Conservation (phyloP, 2,113 vertebrate genomes). For the Hymenochirus boettgeri region DNA sequence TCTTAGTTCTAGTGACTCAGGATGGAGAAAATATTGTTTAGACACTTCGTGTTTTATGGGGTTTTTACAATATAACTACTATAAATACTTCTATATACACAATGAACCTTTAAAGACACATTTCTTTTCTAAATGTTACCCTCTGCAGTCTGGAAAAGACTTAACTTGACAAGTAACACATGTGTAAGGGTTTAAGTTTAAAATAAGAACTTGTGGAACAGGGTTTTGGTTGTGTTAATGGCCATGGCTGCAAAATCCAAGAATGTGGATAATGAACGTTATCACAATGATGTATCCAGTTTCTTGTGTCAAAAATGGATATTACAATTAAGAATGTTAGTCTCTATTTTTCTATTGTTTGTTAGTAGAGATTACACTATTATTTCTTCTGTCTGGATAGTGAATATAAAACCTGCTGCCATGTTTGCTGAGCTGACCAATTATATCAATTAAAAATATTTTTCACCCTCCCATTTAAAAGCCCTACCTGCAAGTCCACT, state of each 20-base stretch:
- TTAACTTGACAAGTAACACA: no score
- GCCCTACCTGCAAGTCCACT: conserved; percentile 38
- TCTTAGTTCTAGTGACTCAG: background rate
- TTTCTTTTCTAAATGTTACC: background rate
- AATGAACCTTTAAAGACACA: background rate
- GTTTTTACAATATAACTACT: no score
- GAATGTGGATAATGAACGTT: conserved; percentile 17
- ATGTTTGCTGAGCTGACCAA: conserved; percentile 48
- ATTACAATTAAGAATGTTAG: conserved; percentile 1
- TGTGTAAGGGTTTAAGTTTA: background rate
- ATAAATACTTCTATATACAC: no score
- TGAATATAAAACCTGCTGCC: conserved; percentile 46
- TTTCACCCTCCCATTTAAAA: conserved; percentile 34
- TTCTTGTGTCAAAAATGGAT: background rate
- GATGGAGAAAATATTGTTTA: background rate
- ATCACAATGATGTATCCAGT: conserved; percentile 27
- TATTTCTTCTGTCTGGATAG: conserved; percentile 5
- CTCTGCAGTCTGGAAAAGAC: background rate
- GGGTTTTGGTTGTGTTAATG: background rate
- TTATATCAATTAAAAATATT: conserved; percentile 54
- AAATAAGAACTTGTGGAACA: background rate
- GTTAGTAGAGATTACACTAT: conserved; percentile 30
- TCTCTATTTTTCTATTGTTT: conserved; percentile 23
- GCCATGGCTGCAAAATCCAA: no score
- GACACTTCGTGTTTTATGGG: background rate